Evolutionary conservation across 2,797 vertebrate genomes (phyloP).

Genomic region (Telmatherina bonti): DNA sequence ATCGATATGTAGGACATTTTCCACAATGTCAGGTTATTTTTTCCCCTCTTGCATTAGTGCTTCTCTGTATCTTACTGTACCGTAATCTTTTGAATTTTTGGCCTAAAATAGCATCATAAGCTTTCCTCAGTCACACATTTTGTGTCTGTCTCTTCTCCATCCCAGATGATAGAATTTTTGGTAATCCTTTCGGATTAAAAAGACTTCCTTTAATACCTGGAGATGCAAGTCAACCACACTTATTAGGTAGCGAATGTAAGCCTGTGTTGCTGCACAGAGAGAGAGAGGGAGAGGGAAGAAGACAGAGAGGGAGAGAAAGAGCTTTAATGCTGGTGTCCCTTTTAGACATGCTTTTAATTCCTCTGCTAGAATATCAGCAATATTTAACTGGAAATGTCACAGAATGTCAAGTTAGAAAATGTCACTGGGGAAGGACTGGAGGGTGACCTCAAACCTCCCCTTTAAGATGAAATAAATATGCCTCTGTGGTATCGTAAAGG

Average conservation of each 20-base stretch:
- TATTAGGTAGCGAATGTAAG: conserved; percentile 71
- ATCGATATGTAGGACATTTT: conserved; percentile 34
- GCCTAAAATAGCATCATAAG: conserved; percentile 65
- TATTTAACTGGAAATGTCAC: conserved; percentile 93
- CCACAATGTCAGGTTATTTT: conserved; percentile 21
- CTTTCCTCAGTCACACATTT: conserved; percentile 51
- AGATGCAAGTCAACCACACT: conserved; percentile 70
- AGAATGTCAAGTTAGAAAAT: conserved; percentile 91
- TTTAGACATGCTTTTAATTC: conserved; percentile 88
- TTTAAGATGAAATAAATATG: conserved; percentile 87
- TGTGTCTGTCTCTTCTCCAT: conserved; percentile 58
- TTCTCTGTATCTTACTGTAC: conserved; percentile 42
- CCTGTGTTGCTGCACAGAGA: conserved; percentile 54
- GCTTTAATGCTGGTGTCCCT: conserved; percentile 80
- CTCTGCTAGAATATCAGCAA: conserved; percentile 85
- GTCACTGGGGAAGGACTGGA: conserved; percentile 82
- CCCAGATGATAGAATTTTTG: conserved; percentile 66
- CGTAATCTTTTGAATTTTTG: conserved; percentile 54
- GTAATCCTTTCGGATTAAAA: conserved; percentile 75
- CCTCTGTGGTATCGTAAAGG: conserved; percentile 77
- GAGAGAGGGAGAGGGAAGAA: conserved; percentile 34
- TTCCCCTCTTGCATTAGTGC: conserved; percentile 16
- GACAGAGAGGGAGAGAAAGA: conserved; percentile 44
- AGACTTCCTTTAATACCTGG: conserved; percentile 67
- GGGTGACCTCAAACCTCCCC: conserved; percentile 78